A percentile compares a stretch with the other conserved stretches of the same genome.
Conservation (phyloP, 2,888 invertebrate genomes). For the Globia sparganii region DNA sequence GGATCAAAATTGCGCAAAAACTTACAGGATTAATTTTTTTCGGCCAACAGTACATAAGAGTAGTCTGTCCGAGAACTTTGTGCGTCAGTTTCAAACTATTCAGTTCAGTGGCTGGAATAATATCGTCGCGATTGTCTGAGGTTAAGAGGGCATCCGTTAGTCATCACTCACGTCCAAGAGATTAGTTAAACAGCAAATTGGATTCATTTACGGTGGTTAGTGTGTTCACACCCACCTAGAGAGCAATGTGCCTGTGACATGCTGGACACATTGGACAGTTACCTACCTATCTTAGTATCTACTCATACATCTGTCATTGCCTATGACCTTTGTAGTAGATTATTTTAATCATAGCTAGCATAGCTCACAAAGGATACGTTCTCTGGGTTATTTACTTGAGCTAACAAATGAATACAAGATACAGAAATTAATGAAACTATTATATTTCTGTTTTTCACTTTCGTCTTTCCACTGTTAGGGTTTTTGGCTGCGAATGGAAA, state of each 20-base stretch:
- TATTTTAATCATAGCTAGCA: not conserved
- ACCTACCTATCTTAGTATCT: not conserved
- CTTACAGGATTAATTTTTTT: not conserved
- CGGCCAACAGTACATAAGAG: not conserved
- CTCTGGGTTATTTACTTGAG: not conserved
- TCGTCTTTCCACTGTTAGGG: not conserved
- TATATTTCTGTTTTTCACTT: not conserved
- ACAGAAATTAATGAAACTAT: not conserved
- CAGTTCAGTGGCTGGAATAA: slow-evolving; percentile 27
- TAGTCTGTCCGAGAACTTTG: not conserved
- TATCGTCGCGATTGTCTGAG: slow-evolving; percentile 27
- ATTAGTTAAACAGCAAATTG: slow-evolving; percentile 59
- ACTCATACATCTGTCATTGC: not conserved
- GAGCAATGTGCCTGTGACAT: not conserved
- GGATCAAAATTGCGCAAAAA: not conserved
- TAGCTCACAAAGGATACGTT: slow-evolving; percentile 5
- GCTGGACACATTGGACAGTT: not conserved
- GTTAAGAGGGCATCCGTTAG: slow-evolving; percentile 58
- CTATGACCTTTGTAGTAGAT: slow-evolving; percentile 4
- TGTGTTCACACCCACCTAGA: slow-evolving; percentile 47
- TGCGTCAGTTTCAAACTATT: slow-evolving; percentile 30
- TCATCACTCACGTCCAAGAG: slow-evolving; percentile 45
- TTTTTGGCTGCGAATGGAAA: not conserved
- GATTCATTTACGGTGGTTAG: slow-evolving; percentile 57
- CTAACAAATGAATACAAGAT: not conserved